Evolutionary conservation across 2,797 vertebrate species (phyloP).

Genomic region (Mastacembelus armatus): DNA sequence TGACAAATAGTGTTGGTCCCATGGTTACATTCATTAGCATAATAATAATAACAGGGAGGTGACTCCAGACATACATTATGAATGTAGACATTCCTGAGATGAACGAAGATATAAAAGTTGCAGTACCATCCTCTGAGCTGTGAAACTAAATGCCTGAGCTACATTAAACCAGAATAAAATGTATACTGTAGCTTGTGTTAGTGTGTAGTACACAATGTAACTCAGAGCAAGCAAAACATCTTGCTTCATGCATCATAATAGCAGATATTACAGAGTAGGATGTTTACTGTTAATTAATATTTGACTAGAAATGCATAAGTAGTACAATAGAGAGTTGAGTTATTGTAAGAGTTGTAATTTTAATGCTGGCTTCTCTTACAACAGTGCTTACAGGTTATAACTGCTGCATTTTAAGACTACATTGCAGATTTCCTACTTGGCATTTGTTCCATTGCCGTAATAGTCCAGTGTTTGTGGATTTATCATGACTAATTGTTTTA

Average conservation of each 20-base stretch:
- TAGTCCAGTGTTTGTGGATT: not conserved
- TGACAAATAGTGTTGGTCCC: slow-evolving; percentile 16
- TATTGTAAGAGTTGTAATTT: not conserved
- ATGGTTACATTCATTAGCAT: slow-evolving; percentile 47
- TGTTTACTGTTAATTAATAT: not conserved
- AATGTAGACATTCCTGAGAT: slow-evolving; percentile 35
- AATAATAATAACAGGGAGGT: slow-evolving; percentile 15
- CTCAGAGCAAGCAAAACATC: slow-evolving; percentile 31
- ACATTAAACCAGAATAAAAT: not conserved
- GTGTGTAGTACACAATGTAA: slow-evolving; percentile 17
- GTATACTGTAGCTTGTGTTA: slow-evolving; percentile 19
- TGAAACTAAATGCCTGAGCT: slow-evolving; percentile 18
- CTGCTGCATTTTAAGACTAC: not conserved
- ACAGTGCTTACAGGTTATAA: not conserved
- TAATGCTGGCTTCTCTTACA: not conserved
- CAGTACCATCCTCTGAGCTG: not conserved
- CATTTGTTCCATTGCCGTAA: slow-evolving; percentile 13
- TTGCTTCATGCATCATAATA: slow-evolving; percentile 17
- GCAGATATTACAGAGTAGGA: slow-evolving; percentile 19
- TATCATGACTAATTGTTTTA: not conserved
- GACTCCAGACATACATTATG: slow-evolving; percentile 35
- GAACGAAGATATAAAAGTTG: not conserved
- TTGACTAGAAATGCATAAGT: not conserved
- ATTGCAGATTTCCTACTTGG: slow-evolving; percentile 10
- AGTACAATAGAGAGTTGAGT: not conserved